Evolutionary conservation across 2,888 invertebrate species (phyloP), one percentile per base, ranked within the genome.

Genomic region (Ernsta delagoae): DNA sequence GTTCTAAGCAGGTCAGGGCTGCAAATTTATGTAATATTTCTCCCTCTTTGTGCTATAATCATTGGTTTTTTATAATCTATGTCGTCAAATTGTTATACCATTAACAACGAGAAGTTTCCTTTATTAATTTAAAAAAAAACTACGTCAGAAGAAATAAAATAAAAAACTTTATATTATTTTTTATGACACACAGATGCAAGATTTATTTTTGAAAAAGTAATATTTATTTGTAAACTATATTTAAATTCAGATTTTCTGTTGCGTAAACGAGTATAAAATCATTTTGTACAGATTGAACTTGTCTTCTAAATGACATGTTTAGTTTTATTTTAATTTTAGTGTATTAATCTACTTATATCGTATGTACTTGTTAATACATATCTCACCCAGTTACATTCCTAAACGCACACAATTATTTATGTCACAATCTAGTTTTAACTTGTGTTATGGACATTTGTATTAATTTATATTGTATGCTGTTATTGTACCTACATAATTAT

Each of bases 1-100:
- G 78, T 79, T 77, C 73, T 16, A 79, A 82, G 82, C 77, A 81
- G 80, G 69, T 79, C 74, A 72, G 72, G 70, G 50, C 69, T 70
- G 74, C 73, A 11, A 70, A 16, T 75, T 73, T 79, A 70, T 78
- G 73, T 74, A 48, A 11, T 62, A 70, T 39, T 65, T 48, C 70
- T 70, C 65, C 62, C 57, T 70, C 73, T 71, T 48, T 72, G 48
- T n/a, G 24, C 54, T 54, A 50, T 39, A 36, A 39, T 36, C 48
- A n/a, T n/a, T 8, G 59, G 57, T 6, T 12, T 24, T 36, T 36
- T 59, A 9, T 65, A 71, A 59, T 24, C 16, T 63, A 65, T 69
- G 12, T 41, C 50, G 12, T 39, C n/a, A n/a, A 11, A n/a, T 36
- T 1, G 9, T 0, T 56, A 5, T 4, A 36, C 34, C 4, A 34